Base-by-base conservation (phyloP, 2,888 invertebrate genomes). In the Noctua janthe region DNA sequence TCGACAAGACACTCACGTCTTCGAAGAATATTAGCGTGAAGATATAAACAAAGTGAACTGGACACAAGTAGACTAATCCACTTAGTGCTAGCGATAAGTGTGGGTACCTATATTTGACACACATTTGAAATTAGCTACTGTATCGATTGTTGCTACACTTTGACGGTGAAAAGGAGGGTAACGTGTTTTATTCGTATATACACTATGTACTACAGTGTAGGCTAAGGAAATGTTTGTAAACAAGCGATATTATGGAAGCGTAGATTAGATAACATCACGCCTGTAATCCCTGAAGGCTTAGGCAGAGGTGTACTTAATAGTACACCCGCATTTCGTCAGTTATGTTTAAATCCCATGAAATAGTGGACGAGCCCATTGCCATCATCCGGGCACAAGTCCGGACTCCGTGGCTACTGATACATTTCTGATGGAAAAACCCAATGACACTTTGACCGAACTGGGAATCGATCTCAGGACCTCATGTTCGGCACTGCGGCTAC, bases 71-170 rank as follows among this genome's bases (percentile, higher is more conserved):
- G 59, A 74, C 86, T 74, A 86, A 84, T 84, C 73, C 73, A 82
- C 51, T 84, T 84, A 74, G 64, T 62, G 47, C 56, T 66, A 43
- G 29, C 49, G 23, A 75, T 64, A 54, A 67, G 13, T 2, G 70
- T 70, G n/a, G 20, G 35, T 71, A 81, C 39, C 54, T 85, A 62
- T 67, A 77, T 82, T 77, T 86, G 71, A 82, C 86, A 82, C 73
- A 76, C 73, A 82, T 86, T 82, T 70, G 49, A 17, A 82, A 81
- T 82, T 71, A 82, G 74, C 54, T 35, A 23, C 35, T 62, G 54
- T 86, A 86, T 86, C 71, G 82, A 86, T 86, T 73, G 11, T 82
- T 71, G 86, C 76, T 17, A 15, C 75, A 82, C 49, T 83, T 66
- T 66, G 73, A 73, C 69, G n/a, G 51, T 64, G 43, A 66, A 76